phyloP scores from a whole-genome alignment of 1,140 invertebrate species.

The Heliconius himera region DNA sequence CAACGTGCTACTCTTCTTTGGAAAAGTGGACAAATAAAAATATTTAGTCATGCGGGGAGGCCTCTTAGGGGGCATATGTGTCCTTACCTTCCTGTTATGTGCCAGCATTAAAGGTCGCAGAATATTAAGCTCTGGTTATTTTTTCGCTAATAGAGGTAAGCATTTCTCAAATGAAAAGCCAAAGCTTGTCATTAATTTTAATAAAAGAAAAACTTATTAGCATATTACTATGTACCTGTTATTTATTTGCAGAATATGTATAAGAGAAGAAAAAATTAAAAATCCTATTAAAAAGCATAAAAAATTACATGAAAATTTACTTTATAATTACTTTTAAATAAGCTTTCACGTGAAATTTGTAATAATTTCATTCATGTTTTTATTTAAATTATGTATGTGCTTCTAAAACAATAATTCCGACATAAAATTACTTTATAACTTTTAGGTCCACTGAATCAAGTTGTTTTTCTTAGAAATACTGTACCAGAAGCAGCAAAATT shows the following conservation, averaged over 20 bases:
- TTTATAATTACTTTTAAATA: no score
- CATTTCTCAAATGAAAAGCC: background rate
- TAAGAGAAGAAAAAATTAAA: background rate
- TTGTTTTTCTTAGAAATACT: background rate
- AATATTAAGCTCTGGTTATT: constrained; percentile 33
- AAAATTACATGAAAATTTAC: no score
- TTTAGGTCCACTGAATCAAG: background rate
- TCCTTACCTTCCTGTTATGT: constrained; percentile 59
- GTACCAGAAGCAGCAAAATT: background rate
- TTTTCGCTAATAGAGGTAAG: background rate
- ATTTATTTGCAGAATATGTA: no score
- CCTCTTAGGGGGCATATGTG: constrained; percentile 48
- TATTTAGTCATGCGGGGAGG: constrained; percentile 53
- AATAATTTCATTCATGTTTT: background rate
- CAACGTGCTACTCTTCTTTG: constrained; percentile 34
- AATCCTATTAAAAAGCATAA: background rate
- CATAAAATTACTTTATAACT: background rate
- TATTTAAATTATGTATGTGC: background rate
- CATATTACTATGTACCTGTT: no score
- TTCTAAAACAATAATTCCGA: background rate
- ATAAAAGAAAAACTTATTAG: no score
- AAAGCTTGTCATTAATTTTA: no score
- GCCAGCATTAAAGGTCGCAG: constrained; percentile 42
- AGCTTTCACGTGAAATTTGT: background rate
- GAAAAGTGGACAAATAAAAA: constrained; percentile 41